Evolutionary conservation across 2,888 invertebrate genomes (phyloP).

Genomic region (Muschampia plurimacula): DNA sequence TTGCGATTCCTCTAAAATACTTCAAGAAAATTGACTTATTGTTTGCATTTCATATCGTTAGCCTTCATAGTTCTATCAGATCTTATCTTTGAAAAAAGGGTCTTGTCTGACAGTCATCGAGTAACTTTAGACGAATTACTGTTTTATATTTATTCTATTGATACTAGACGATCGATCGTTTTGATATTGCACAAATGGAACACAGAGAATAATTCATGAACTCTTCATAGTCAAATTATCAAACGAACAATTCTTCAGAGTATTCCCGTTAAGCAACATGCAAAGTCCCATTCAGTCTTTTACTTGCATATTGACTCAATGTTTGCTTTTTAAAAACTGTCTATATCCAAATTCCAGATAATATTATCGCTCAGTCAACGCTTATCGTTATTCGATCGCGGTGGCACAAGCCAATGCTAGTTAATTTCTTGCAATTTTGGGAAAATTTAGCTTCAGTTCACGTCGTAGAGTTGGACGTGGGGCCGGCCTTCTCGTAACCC

Average conservation of each 20-base stretch:
- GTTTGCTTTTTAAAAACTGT: background rate
- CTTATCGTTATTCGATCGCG: constrained; percentile 10
- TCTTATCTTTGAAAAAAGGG: background rate
- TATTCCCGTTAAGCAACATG: too few relatives aligned
- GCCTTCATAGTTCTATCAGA: background rate
- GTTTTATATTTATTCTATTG: background rate
- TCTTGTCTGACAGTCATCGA: background rate
- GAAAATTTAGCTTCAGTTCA: constrained; percentile 29
- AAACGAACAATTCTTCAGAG: too few relatives aligned
- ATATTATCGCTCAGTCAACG: background rate
- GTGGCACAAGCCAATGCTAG: background rate
- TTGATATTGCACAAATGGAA: too few relatives aligned
- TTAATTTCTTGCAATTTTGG: background rate
- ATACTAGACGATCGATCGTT: too few relatives aligned
- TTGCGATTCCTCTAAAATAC: constrained; percentile 16
- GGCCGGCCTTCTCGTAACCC: constrained; percentile 88
- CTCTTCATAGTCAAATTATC: too few relatives aligned
- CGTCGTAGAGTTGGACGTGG: constrained; percentile 51
- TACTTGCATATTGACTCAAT: background rate
- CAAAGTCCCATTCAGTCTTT: background rate
- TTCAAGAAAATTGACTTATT: constrained; percentile 34
- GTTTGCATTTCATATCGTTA: background rate
- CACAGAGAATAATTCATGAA: too few relatives aligned
- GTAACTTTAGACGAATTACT: background rate
- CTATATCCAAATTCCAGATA: background rate